Conservation (phyloP, 2,888 invertebrate species). For the Eupithecia exiguata region DNA sequence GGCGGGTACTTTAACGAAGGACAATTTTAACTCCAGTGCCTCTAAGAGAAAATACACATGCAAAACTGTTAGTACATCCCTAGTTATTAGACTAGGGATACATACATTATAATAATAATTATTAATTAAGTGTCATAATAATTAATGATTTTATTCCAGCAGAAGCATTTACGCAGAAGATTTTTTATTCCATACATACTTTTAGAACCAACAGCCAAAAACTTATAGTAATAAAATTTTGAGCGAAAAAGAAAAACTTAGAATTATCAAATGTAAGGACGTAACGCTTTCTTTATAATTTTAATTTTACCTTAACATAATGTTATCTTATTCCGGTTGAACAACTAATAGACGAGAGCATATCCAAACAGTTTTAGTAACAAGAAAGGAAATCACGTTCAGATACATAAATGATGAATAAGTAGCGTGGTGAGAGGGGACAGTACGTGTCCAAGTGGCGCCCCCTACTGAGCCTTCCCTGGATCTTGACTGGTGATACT, state of each 20-base stretch:
- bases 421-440: constrained; percentile 63
- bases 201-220: background rate
- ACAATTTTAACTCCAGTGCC: background rate
- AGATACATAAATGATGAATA: constrained; percentile 80
- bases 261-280: background rate
- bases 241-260: background rate
- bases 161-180: too few species aligned
- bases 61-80: background rate
- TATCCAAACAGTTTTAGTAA: constrained; percentile 56
- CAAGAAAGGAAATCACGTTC: constrained; percentile 78
- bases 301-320: background rate
- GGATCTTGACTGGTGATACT: constrained; percentile 73
- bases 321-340: background rate
- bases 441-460: constrained; percentile 77
- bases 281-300: too few species aligned
- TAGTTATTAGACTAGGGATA: background rate
- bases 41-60: background rate
- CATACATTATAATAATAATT: too few species aligned
- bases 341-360: background rate
- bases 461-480: constrained; percentile 53
- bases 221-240: too few species aligned
- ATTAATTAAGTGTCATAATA: background rate
- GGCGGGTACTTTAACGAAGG: background rate
- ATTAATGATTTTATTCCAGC: background rate
- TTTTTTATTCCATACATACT: background rate